phyloP scores from a whole-genome alignment of 2,113 vertebrate species.

The Hassar affinis region DNA sequence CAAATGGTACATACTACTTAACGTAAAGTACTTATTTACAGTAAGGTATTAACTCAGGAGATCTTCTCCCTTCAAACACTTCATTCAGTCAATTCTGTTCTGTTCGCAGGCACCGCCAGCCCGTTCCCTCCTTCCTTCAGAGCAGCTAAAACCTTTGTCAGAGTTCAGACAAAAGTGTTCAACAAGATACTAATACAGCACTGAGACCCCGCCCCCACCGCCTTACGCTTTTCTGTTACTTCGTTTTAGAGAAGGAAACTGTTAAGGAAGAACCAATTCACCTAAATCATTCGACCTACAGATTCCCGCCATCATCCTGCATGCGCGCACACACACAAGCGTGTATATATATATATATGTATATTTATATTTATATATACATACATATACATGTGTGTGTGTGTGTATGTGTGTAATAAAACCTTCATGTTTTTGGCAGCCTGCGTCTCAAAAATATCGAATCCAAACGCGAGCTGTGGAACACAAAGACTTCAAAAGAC shows the following conservation, averaged over 20 bases:
- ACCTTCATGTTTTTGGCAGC: slow-evolving; percentile 72
- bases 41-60: slow-evolving; percentile 88
- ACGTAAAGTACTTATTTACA: slow-evolving; percentile 94
- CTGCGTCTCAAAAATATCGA: slow-evolving; percentile 76
- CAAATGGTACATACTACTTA: slow-evolving; percentile 67
- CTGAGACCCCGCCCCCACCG: not conserved
- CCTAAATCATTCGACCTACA: slow-evolving; percentile 68
- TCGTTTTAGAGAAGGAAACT: slow-evolving; percentile 87
- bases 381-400: slow-evolving; percentile 63
- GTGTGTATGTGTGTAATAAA: slow-evolving; percentile 76
- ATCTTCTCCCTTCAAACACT: slow-evolving; percentile 74
- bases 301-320: slow-evolving; percentile 50
- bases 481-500: slow-evolving; percentile 91
- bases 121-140: slow-evolving; percentile 62
- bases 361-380: too few relatives aligned
- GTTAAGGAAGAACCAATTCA: slow-evolving; percentile 93
- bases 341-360: too few relatives aligned
- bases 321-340: slow-evolving; percentile 71
- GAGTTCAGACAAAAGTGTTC: slow-evolving; percentile 87
- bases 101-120: slow-evolving; percentile 55
- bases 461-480: slow-evolving; percentile 77
- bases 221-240: not conserved
- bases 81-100: slow-evolving; percentile 68
- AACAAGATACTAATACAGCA: slow-evolving; percentile 90
- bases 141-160: slow-evolving; percentile 75